These are phyloP conservation scores for Mormyrops attenuatus DNA, from an alignment of 2,797 vertebrate species.

Conservation along the genomic window DNA sequence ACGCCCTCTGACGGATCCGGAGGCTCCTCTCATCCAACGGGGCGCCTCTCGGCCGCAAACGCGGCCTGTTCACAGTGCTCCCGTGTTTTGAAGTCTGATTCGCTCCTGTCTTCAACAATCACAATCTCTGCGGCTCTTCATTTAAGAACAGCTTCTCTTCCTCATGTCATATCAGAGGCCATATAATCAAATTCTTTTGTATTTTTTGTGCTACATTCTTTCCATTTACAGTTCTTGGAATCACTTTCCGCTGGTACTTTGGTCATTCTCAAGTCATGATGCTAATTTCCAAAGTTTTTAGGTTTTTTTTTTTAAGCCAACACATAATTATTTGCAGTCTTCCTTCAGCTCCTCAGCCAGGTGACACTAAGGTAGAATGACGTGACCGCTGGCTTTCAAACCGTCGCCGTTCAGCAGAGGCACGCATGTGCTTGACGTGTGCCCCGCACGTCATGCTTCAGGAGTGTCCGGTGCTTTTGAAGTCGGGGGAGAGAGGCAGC, in stretches of 20 bases:
- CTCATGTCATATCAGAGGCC: not conserved
- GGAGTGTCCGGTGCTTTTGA: not conserved
- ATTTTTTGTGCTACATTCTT: not conserved
- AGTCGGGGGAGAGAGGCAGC: not conserved
- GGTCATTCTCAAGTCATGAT: not conserved
- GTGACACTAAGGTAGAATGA: not conserved
- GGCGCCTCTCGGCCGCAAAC: not conserved
- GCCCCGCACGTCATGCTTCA: not conserved
- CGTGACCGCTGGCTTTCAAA: not conserved
- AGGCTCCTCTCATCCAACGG: conserved; percentile 9
- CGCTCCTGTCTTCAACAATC: not conserved
- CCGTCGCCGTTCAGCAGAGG: not conserved
- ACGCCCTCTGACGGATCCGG: not conserved
- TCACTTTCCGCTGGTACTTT: not conserved
- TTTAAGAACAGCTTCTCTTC: not conserved
- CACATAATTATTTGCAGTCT: not conserved
- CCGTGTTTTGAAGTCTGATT: not conserved
- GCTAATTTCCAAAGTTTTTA: not conserved
- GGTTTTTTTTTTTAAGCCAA: not conserved
- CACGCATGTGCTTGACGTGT: not conserved
- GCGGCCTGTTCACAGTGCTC: not conserved
- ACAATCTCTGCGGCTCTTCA: not conserved
- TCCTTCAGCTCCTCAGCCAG: not conserved
- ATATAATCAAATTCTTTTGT: not conserved
- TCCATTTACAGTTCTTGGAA: not conserved